Conservation (phyloP, 2,888 invertebrate species). For the Standfussiana lucernea region DNA sequence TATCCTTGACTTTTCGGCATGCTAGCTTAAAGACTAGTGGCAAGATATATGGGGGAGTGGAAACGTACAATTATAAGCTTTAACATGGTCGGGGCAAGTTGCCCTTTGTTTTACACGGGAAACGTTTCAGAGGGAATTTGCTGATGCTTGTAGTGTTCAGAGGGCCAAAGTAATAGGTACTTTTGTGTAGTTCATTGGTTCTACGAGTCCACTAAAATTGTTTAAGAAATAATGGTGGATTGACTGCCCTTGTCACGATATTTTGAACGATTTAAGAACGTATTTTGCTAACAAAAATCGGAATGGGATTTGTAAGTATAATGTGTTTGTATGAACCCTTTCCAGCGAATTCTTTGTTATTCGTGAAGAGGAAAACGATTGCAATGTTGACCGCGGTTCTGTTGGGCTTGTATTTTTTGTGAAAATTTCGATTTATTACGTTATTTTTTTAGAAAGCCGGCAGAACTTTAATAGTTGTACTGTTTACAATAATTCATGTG, state of each 20-base stretch:
- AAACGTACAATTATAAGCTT: conserved; percentile 34
- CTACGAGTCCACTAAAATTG: conserved; percentile 1
- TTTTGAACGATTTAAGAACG: background rate
- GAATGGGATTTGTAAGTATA: background rate
- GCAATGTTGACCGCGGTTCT: background rate
- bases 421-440: background rate
- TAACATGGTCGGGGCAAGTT: conserved; percentile 13
- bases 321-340: conserved; percentile 15
- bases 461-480: background rate
- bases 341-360: conserved; percentile 3
- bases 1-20: conserved; percentile 67
- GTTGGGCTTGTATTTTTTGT: background rate
- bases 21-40: conserved; percentile 56
- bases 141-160: background rate
- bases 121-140: conserved; percentile 48
- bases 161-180: background rate
- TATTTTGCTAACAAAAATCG: background rate
- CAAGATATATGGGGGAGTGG: conserved; percentile 60
- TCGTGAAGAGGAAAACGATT: conserved; percentile 17
- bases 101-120: conserved; percentile 49
- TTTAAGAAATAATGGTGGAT: background rate
- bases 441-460: background rate
- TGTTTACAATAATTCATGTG: background rate
- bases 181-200: background rate
- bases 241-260: conserved; percentile 7